Evolutionary conservation across 2,113 vertebrate species (phyloP), one percentile per base, ranked within the genome.

Genomic region (Malurus cyaneus): DNA sequence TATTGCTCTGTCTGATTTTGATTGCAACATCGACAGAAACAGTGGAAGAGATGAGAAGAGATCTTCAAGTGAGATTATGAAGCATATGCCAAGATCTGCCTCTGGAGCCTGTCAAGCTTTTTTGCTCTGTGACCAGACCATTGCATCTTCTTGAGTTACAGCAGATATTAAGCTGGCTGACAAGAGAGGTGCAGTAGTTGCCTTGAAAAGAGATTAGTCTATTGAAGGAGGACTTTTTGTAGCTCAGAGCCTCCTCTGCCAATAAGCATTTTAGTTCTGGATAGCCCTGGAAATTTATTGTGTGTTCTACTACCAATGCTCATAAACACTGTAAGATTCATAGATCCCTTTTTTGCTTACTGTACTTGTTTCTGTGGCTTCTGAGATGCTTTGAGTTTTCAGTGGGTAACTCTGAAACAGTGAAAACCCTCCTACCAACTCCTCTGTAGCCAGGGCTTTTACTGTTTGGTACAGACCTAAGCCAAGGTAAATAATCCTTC

Each of bases 171-270:
- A 96, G 94, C 25, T 88, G 54, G 64, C 81, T 95, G 94, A 96
- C 89, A 97, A 89, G 84, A 93, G 20, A 92, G 72, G 86, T 91
- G 69, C 64, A 96, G 83, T 31, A 70, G 92, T 92, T 96, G 70
- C 92, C 89, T 96, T 96, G 90, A 89, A 93, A 96, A 94, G 62
- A 97, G 64, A 96, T 97, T 89, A 96, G 46, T 95, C 70, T 89
- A 13, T 94, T 94, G 93, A 64, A 90, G 93, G 76, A 95, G 82
- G 67, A 60, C 57, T 97, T 96, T 93, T 60, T 92, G 73, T 81
- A 77, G 84, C 76, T 93, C 46, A 81, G 87, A 89, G 81, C 52
- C 69, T 97, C 36, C 66, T 94, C 77, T 84, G 92, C 52, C 82
- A 93, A 59, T 86, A 94, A 93, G 70, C 41, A 67, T 93, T 96